Evolutionary conservation across 2,888 invertebrate species (phyloP).

Genomic region (Venusia cambrica): DNA sequence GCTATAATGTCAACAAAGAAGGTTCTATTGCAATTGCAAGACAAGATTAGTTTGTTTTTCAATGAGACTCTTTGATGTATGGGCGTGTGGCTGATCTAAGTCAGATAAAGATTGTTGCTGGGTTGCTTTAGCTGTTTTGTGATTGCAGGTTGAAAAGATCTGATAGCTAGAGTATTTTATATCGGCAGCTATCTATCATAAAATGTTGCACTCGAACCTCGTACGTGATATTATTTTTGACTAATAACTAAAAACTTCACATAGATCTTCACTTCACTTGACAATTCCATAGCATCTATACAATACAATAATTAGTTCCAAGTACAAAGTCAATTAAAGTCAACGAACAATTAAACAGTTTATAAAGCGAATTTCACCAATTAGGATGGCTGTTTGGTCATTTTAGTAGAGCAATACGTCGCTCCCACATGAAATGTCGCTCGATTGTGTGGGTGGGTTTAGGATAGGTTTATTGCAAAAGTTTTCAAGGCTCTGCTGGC

Average conservation of each 20-base stretch:
- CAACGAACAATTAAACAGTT: conserved; percentile 43
- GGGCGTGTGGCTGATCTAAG: conserved; percentile 3
- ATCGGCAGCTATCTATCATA: too few species aligned
- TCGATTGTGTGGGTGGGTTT: conserved; percentile 31
- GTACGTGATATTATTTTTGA: too few species aligned
- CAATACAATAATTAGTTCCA: conserved; percentile 28
- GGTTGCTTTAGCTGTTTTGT: conserved; percentile 6
- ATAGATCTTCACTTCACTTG: conserved; percentile 1
- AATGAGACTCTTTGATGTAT: conserved; percentile 12
- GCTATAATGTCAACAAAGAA: conserved; percentile 14
- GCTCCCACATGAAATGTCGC: conserved; percentile 36
- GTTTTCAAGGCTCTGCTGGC: too few species aligned
- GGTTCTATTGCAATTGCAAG: conserved; percentile 15
- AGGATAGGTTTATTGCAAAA: conserved; percentile 36
- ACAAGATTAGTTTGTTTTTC: conserved; percentile 8
- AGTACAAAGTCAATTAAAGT: conserved; percentile 38
- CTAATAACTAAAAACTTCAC: too few species aligned
- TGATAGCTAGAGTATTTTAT: too few species aligned
- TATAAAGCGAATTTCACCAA: conserved; percentile 29
- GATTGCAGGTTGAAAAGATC: too few species aligned
- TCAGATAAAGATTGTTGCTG: not conserved
- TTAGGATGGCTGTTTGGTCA: conserved; percentile 36
- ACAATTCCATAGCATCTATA: conserved; percentile 1
- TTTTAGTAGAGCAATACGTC: conserved; percentile 25
- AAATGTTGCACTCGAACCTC: too few species aligned